phyloP scores from a whole-genome alignment of 1,140 invertebrate species.

The Meteorus sp. region DNA sequence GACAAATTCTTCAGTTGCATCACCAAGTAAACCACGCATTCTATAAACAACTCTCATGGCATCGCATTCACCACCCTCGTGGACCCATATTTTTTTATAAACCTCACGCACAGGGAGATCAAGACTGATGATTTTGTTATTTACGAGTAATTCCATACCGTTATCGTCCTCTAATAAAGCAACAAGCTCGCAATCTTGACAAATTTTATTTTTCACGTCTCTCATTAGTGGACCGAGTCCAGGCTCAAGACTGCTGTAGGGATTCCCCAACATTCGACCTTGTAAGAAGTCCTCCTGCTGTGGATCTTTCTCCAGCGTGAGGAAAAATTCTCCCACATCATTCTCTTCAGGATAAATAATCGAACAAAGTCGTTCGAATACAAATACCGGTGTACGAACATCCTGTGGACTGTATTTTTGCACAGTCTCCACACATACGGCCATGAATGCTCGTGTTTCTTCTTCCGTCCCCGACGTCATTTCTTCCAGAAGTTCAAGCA shows the following conservation, averaged over 20 bases:
- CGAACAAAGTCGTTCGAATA: constrained; percentile 95
- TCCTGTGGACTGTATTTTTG: constrained; percentile 91
- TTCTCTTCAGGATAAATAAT: constrained; percentile 98
- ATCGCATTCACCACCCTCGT: constrained; percentile 83
- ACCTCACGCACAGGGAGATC: constrained; percentile 93
- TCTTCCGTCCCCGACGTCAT: constrained; percentile 94
- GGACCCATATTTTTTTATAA: constrained; percentile 83
- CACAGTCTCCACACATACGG: constrained; percentile 94
- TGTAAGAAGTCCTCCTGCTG: constrained; percentile 98
- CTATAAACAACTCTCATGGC: constrained; percentile 99
- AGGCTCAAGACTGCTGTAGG: constrained; percentile 90
- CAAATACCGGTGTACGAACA: constrained; percentile 94
- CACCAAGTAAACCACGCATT: constrained; percentile 94
- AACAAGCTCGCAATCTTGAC: constrained; percentile 95
- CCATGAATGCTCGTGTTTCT: constrained; percentile 96
- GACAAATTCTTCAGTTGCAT: constrained; percentile 98
- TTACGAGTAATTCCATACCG: constrained; percentile 98
- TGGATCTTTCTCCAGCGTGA: constrained; percentile 96
- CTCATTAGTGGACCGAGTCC: constrained; percentile 96
- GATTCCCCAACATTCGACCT: constrained; percentile 97
- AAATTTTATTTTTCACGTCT: constrained; percentile 98
- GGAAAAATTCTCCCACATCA: constrained; percentile 94
- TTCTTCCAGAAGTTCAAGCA: constrained; percentile 92
- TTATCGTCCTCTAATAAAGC: constrained; percentile 96
- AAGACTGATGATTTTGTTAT: constrained; percentile 97